Percentiles rank a stretch among this genome's conserved stretches.
These are phyloP conservation scores for Pseudanteris insignis DNA, from an alignment of 2,888 invertebrate genomes.

Conservation along the genomic window DNA sequence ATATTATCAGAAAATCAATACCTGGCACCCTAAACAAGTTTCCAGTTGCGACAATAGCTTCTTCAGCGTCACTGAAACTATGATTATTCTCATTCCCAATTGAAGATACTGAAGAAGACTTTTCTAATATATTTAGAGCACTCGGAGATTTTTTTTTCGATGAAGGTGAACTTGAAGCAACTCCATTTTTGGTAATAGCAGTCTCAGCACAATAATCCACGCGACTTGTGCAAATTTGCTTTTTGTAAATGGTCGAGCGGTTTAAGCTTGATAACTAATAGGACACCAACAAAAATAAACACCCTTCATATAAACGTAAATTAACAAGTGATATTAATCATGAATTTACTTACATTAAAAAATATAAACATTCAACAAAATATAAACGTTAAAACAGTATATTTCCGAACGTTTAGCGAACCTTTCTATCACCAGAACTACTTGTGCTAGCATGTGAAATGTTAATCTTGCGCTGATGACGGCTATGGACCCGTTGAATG, in stretches of 20 bases:
- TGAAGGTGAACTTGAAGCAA: constrained; percentile 55
- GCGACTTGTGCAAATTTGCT: constrained; percentile 54
- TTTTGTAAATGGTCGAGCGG: constrained; percentile 55
- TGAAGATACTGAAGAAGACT: constrained; percentile 55
- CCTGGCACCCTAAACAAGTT: constrained; percentile 59
- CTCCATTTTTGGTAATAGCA: constrained; percentile 59
- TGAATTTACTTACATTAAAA: constrained; percentile 15
- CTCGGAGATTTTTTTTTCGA: constrained; percentile 56
- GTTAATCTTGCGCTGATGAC: constrained; percentile 61
- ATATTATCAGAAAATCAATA: constrained; percentile 23
- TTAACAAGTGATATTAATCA: neutral
- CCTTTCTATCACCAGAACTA: constrained; percentile 58
- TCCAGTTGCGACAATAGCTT: constrained; percentile 60
- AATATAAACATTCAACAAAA: constrained; percentile 10
- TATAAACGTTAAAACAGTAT: constrained; percentile 19
- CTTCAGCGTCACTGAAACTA: constrained; percentile 63
- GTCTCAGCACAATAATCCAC: constrained; percentile 53
- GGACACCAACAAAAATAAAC: constrained; percentile 19
- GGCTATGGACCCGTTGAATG: constrained; percentile 56
- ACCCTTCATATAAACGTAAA: constrained; percentile 2
- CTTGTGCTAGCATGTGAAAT: constrained; percentile 56
- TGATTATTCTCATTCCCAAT: constrained; percentile 62
- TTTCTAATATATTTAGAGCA: constrained; percentile 53
- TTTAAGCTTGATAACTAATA: constrained; percentile 49
- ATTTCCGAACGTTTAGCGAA: constrained; percentile 33